phyloP scores from a whole-genome alignment of 2,797 vertebrate genomes.

The Miichthys miiuy region DNA sequence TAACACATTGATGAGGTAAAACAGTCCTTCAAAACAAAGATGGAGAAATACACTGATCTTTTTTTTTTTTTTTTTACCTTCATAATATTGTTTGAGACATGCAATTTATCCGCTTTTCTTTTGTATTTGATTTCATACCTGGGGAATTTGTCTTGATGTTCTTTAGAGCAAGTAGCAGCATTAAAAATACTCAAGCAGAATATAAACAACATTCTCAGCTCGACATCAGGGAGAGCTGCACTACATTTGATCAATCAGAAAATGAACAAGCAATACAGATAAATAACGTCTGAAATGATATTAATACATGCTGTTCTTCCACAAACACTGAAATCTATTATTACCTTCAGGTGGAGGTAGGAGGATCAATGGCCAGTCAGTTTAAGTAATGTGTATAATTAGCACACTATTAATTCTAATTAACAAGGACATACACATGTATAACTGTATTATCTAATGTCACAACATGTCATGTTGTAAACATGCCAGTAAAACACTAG shows the following conservation, averaged over 20 bases:
- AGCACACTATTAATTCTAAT: neutral
- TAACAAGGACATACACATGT: neutral
- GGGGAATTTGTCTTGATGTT: slow-evolving; percentile 1
- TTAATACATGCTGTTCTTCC: neutral
- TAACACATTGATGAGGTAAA: slow-evolving; percentile 11
- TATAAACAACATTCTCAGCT: slow-evolving; percentile 5
- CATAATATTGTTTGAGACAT: neutral
- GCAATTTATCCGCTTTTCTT: slow-evolving; percentile 9
- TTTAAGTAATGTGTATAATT: no score
- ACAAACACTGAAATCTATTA: neutral
- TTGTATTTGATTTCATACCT: slow-evolving; percentile 8
- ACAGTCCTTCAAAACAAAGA: neutral
- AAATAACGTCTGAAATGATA: neutral
- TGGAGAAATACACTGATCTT: slow-evolving; percentile 8
- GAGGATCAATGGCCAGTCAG: no score
- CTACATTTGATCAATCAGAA: neutral
- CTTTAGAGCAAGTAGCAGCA: neutral
- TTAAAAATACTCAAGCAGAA: slow-evolving; percentile 12
- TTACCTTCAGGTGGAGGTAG: no score
- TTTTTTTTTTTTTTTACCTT: slow-evolving; percentile 11
- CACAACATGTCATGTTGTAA: neutral
- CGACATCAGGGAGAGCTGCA: neutral
- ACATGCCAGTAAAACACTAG: no score
- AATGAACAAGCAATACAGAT: neutral
- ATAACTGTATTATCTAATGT: neutral